A percentile compares a stretch with the other conserved stretches of the same genome.
These are phyloP conservation scores for Tetheella fluctuosa DNA, from an alignment of 2,888 invertebrate genomes.

Conservation along the genomic window DNA sequence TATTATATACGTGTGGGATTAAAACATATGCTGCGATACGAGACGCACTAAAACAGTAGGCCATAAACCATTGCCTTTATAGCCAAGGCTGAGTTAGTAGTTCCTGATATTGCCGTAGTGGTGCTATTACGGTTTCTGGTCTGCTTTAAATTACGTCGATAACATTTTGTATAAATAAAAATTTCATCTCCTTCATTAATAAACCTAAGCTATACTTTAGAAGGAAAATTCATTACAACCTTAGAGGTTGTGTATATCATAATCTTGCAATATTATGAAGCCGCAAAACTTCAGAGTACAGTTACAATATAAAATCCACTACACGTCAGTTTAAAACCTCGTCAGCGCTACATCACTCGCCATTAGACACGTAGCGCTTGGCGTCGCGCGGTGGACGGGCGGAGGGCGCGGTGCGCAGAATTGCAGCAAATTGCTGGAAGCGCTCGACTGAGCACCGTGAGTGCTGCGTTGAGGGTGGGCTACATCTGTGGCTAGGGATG, in stretches of 20 bases:
- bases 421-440: conserved; percentile 20
- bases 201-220: too few species aligned
- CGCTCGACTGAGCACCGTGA: conserved; percentile 17
- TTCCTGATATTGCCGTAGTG: not conserved
- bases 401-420: conserved; percentile 10
- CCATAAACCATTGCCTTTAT: conserved; percentile 12
- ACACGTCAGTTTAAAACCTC: conserved; percentile 8
- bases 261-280: not conserved
- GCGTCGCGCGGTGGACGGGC: not conserved
- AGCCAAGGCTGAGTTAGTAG: conserved; percentile 3
- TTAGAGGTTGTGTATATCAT: not conserved
- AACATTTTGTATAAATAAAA: conserved; percentile 10
- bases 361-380: conserved; percentile 19
- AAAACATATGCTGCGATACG: conserved; percentile 11
- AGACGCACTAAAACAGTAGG: conserved; percentile 13
- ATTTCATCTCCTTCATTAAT: too few species aligned
- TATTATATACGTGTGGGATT: not conserved
- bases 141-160: conserved; percentile 15
- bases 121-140: not conserved
- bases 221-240: too few species aligned
- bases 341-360: conserved; percentile 12
- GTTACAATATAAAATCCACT: conserved; percentile 10
- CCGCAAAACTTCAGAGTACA: not conserved
- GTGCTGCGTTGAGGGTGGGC: not conserved
- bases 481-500: not conserved